phyloP scores from a whole-genome alignment of 2,113 vertebrate genomes.

The Halichoerus grypus region DNA sequence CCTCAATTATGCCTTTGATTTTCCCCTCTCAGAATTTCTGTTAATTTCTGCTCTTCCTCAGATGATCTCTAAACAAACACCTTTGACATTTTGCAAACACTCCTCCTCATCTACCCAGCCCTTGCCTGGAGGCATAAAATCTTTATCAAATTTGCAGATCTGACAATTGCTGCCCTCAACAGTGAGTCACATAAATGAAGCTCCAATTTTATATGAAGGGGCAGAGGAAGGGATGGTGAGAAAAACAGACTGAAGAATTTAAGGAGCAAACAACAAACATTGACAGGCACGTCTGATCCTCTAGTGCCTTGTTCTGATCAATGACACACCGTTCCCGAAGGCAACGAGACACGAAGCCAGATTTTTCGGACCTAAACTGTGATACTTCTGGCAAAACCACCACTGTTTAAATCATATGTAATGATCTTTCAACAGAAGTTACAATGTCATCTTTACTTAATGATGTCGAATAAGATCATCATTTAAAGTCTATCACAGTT shows the following conservation, averaged over 20 bases:
- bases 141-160: constrained; percentile 77
- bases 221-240: not conserved
- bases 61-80: constrained; percentile 71
- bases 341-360: not conserved
- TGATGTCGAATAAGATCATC: constrained; percentile 55
- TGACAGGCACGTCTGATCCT: not conserved
- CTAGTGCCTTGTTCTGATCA: constrained; percentile 42
- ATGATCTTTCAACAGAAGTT: constrained; percentile 63
- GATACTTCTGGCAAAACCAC: not conserved
- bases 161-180: not conserved
- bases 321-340: not conserved
- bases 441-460: constrained; percentile 69
- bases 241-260: constrained; percentile 53
- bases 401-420: constrained; percentile 70
- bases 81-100: constrained; percentile 80
- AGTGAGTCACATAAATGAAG: not conserved
- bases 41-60: constrained; percentile 73
- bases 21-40: constrained; percentile 27
- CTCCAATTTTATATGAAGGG: constrained; percentile 50
- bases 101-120: constrained; percentile 69
- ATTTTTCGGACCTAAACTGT: not conserved
- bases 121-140: constrained; percentile 69
- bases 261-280: not conserved
- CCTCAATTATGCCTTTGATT: constrained; percentile 47
- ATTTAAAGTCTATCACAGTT: constrained; percentile 73